Evolutionary conservation across 2,797 vertebrate genomes (phyloP).

Genomic region (Liasis olivaceus): DNA sequence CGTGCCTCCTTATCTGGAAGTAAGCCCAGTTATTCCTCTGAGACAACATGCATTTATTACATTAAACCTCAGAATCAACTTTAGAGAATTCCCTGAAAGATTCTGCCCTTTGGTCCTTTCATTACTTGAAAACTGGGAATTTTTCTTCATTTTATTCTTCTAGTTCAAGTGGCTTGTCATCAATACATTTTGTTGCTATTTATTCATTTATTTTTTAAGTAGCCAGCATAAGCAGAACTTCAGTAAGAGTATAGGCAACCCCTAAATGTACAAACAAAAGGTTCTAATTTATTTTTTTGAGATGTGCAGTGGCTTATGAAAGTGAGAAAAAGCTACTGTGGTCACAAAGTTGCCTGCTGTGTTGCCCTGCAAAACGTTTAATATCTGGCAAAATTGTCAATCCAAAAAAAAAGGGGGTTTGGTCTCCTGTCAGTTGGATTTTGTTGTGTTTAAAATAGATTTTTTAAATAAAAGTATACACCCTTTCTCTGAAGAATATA

Average conservation of each 20-base stretch:
- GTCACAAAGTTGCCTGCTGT: conserved; percentile 2
- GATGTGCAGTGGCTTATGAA: not conserved
- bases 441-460: conserved; percentile 30
- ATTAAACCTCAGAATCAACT: not conserved
- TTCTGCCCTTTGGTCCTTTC: not conserved
- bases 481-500: conserved; percentile 8
- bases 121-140: not conserved
- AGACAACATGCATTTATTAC: no score
- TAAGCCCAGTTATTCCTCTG: not conserved
- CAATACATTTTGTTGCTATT: conserved; percentile 1
- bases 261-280: conserved; percentile 14
- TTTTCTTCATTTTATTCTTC: conserved; percentile 30
- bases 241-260: not conserved
- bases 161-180: not conserved
- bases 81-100: not conserved
- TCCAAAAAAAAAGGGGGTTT: conserved; percentile 11
- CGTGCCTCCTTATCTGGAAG: not conserved
- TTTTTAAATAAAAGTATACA: not conserved
- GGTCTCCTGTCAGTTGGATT: conserved; percentile 28
- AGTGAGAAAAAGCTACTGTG: not conserved
- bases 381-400: conserved; percentile 34
- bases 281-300: conserved; percentile 23
- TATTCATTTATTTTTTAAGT: conserved; percentile 8
- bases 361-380: conserved; percentile 22
- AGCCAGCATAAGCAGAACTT: conserved; percentile 6